phyloP scores from a whole-genome alignment of 2,888 invertebrate species.

The Microplitis manilae region DNA sequence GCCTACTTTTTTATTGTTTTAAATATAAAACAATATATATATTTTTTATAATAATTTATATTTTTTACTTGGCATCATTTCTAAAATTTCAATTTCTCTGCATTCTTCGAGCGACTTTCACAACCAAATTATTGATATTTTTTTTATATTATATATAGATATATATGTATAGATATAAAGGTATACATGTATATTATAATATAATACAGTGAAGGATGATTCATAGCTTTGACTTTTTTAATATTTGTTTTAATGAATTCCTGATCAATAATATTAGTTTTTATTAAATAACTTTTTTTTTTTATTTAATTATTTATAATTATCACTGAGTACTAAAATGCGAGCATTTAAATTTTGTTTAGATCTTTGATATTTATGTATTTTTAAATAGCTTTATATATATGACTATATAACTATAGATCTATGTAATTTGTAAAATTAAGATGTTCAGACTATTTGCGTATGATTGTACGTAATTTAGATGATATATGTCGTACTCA shows the following conservation, averaged over 20 bases:
- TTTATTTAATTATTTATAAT: slow-evolving; percentile 5
- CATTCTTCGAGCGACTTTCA: not conserved
- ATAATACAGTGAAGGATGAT: slow-evolving; percentile 16
- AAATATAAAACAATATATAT: not conserved
- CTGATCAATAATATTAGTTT: not conserved
- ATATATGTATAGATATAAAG: not conserved
- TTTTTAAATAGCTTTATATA: not conserved
- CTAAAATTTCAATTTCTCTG: not conserved
- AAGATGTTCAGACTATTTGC: not conserved
- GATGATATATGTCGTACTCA: not conserved
- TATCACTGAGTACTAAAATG: not conserved
- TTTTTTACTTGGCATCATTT: not conserved
- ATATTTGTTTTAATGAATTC: slow-evolving; percentile 17
- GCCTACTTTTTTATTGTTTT: not conserved
- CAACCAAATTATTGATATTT: slow-evolving; percentile 28
- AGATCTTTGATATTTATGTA: not conserved
- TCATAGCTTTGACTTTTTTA: slow-evolving; percentile 21
- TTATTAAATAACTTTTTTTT: not conserved
- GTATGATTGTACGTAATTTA: slow-evolving; percentile 1
- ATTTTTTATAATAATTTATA: slow-evolving; percentile 2
- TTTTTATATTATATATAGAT: slow-evolving; percentile 13
- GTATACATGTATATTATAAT: not conserved
- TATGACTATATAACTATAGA: not conserved
- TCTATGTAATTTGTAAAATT: slow-evolving; percentile 1
- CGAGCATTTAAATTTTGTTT: not conserved